Percentiles rank a stretch among this genome's conserved stretches.
These are phyloP conservation scores for Drosophila azteca DNA, from an alignment of 1,140 invertebrate genomes.

Conservation along the genomic window DNA sequence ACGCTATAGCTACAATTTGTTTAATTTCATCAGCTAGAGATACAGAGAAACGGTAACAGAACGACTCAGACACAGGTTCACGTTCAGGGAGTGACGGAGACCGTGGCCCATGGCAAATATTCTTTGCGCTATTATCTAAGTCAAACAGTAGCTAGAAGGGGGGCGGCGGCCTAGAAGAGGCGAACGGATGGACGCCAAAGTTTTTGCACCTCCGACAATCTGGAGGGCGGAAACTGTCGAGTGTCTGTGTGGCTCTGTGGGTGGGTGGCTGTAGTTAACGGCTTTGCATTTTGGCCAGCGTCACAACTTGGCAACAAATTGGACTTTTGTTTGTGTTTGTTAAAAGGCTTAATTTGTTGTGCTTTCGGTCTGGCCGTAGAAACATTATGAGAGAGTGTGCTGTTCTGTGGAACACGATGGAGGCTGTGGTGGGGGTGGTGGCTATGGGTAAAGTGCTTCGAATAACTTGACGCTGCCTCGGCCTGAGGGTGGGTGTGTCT, in stretches of 20 bases:
- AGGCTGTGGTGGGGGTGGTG: background rate
- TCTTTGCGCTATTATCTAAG: constrained; percentile 68
- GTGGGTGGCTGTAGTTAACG: constrained; percentile 56
- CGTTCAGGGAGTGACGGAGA: background rate
- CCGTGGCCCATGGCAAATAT: constrained; percentile 42
- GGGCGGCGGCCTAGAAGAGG: constrained; percentile 5
- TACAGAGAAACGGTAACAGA: background rate
- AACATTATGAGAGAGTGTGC: constrained; percentile 59
- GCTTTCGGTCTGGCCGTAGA: constrained; percentile 60
- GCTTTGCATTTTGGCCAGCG: constrained; percentile 73
- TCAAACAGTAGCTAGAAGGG: constrained; percentile 51
- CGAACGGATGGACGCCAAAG: constrained; percentile 22
- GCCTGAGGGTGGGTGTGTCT: constrained; percentile 9
- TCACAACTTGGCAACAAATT: constrained; percentile 77
- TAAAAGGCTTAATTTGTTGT: constrained; percentile 81
- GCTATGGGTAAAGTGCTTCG: constrained; percentile 59
- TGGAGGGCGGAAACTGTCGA: constrained; percentile 13
- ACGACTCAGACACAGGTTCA: too few relatives aligned
- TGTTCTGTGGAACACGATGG: background rate
- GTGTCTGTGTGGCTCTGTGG: background rate
- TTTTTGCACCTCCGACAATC: constrained; percentile 49
- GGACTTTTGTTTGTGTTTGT: constrained; percentile 80
- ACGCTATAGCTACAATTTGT: constrained; percentile 65
- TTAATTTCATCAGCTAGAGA: constrained; percentile 61
- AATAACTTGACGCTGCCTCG: constrained; percentile 67